phyloP scores from a whole-genome alignment of 2,888 invertebrate genomes.

The Stenoptilia bipunctidactyla region DNA sequence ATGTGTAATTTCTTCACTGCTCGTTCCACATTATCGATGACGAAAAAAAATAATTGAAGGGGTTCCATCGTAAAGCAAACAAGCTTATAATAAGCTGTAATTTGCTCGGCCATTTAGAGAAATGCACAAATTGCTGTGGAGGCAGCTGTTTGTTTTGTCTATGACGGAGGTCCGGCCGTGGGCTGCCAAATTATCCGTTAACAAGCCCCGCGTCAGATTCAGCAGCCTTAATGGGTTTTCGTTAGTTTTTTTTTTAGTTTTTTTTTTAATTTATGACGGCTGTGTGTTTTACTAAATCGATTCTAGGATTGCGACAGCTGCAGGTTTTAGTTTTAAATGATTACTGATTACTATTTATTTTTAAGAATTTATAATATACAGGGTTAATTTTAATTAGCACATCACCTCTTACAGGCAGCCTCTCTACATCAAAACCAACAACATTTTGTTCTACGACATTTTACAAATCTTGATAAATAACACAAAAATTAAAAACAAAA shows the following conservation, averaged over 20 bases:
- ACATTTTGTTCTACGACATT: no score
- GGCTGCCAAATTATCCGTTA: slow-evolving; percentile 64
- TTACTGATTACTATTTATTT: no score
- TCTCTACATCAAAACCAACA: no score
- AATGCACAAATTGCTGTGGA: slow-evolving; percentile 63
- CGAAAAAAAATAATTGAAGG: slow-evolving; percentile 68
- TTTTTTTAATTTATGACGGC: slow-evolving; percentile 62
- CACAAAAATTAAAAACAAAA: no score
- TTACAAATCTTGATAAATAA: no score
- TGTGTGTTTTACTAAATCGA: slow-evolving; percentile 50
- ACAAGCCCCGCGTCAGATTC: slow-evolving; percentile 71
- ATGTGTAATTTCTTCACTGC: slow-evolving; percentile 66
- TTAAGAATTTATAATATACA: neutral
- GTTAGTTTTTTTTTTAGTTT: slow-evolving; percentile 65
- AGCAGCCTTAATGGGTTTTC: slow-evolving; percentile 70
- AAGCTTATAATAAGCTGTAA: slow-evolving; percentile 72
- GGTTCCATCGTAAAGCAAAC: slow-evolving; percentile 70
- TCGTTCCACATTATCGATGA: slow-evolving; percentile 64
- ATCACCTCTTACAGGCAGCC: no score
- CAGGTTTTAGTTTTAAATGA: slow-evolving; percentile 51
- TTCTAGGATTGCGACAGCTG: slow-evolving; percentile 54
- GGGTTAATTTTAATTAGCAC: no score
- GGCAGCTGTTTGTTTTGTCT: slow-evolving; percentile 71
- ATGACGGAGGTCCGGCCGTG: slow-evolving; percentile 66
- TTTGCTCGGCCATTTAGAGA: slow-evolving; percentile 70